Evolutionary conservation across 2,888 invertebrate species (phyloP).

Genomic region (Melitaea athalia): DNA sequence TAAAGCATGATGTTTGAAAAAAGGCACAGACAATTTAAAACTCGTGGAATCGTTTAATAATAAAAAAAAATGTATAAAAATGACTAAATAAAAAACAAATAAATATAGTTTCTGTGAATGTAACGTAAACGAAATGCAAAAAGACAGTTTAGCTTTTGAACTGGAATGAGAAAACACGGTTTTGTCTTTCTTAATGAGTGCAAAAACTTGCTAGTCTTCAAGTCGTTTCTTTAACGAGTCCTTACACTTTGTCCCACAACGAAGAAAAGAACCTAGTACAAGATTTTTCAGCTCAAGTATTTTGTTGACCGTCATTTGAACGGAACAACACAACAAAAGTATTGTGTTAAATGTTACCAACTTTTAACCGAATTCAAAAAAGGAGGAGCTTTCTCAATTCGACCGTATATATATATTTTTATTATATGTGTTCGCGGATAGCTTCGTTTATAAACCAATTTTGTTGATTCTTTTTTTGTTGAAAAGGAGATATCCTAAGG

Average conservation of each 20-base stretch:
- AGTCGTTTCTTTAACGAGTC: slow-evolving; percentile 24
- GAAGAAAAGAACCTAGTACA: slow-evolving; percentile 13
- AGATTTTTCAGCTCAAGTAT: slow-evolving; percentile 11
- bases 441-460: no score
- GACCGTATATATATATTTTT: no score
- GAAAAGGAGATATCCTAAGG: no score
- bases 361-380: neutral
- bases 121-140: slow-evolving; percentile 7
- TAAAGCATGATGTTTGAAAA: no score
- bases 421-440: no score
- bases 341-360: slow-evolving; percentile 1
- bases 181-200: slow-evolving; percentile 24
- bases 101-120: neutral
- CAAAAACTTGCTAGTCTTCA: slow-evolving; percentile 21
- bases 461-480: no score
- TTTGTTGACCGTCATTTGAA: slow-evolving; percentile 9
- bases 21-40: no score
- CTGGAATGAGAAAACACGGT: slow-evolving; percentile 17
- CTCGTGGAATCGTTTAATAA: neutral
- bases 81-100: neutral
- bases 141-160: slow-evolving; percentile 12
- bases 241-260: slow-evolving; percentile 13
- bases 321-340: neutral
- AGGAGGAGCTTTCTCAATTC: no score
- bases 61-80: neutral